Base-by-base conservation (phyloP, 2,888 invertebrate species). In the Alloplasta piceator region DNA sequence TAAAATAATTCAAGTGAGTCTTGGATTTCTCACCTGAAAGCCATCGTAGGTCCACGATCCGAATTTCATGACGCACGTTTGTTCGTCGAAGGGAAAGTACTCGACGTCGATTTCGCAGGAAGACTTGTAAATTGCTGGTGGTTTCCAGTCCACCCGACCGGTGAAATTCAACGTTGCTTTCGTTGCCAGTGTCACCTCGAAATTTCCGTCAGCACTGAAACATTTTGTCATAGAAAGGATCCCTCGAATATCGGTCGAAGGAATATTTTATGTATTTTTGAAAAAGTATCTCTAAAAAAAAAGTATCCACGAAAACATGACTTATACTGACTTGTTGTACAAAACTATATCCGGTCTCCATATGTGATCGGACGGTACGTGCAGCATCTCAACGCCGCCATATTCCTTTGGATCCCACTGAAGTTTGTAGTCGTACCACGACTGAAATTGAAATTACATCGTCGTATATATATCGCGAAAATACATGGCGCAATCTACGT, bases 61-160 rank as follows among this genome's bases (percentile, higher is more conserved):
- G 89, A 96, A 97, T 92, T 97, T 97, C 96, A 97, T 96, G 90
- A 96, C 96, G 92, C 97, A 97, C 80, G 96, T 96, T 92, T 97
- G 97, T 92, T 96, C 96, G 92, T 97, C 97, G 92, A 97, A 97
- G 39, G 97, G 97, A 92, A 97, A 97, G 92, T 96, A 97, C 92
- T 96, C 96, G 82, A 97, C 96, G 93, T 97, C 96, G 89, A 97
- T 97, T 93, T 96, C 96, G 91, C 97, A 97, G 89, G 96, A 96
- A 92, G 97, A 97, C 93, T 98, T 96, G 93, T 97, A 98, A 90
- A 98, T 97, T 87, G 97, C 98, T 50, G 98, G 98, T 75, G 98
- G 98, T 89, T 97, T 97, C 97, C 97, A 97, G 89, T 96, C 96
- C 72, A 98, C 97, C 86, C 95, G 94, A 77, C 97, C 97, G 68